phyloP scores from a whole-genome alignment of 2,797 vertebrate genomes.

The Scolopax bukidnonensis region DNA sequence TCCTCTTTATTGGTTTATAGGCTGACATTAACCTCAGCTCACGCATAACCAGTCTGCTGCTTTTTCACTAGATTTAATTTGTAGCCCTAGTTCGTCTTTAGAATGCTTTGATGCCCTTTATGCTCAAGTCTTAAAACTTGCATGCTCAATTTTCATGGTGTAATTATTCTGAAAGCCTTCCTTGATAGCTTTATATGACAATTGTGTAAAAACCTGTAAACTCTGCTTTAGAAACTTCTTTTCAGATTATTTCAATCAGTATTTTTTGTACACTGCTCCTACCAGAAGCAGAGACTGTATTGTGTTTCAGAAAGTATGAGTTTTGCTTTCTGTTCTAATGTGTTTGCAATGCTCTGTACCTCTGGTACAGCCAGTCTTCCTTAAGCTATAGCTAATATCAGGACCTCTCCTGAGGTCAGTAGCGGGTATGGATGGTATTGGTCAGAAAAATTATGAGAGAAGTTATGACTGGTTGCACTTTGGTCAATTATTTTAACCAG shows the following conservation, averaged over 20 bases:
- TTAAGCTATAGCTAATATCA: background rate
- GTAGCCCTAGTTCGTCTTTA: slow-evolving; percentile 29
- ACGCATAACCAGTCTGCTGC: background rate
- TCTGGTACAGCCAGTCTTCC: background rate
- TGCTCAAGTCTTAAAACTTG: slow-evolving; percentile 22
- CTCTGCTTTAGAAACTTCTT: background rate
- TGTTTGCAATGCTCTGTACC: background rate
- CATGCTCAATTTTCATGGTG: slow-evolving; percentile 30
- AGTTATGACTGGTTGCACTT: background rate
- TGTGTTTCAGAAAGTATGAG: background rate
- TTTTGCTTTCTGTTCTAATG: background rate
- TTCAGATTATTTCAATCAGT: background rate
- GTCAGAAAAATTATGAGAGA: background rate
- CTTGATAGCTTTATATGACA: slow-evolving; percentile 15
- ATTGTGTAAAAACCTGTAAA: slow-evolving; percentile 10
- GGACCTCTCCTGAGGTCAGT: background rate
- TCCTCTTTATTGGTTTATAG: background rate
- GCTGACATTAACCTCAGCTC: background rate
- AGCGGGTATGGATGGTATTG: background rate
- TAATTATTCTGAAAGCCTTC: slow-evolving; percentile 12
- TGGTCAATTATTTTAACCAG: background rate
- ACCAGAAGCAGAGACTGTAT: background rate
- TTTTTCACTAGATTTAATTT: slow-evolving; percentile 27
- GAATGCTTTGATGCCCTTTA: slow-evolving; percentile 52
- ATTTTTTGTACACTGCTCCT: background rate